phyloP scores from a whole-genome alignment of 2,113 vertebrate genomes.

The Ceyx cyanopectus region DNA sequence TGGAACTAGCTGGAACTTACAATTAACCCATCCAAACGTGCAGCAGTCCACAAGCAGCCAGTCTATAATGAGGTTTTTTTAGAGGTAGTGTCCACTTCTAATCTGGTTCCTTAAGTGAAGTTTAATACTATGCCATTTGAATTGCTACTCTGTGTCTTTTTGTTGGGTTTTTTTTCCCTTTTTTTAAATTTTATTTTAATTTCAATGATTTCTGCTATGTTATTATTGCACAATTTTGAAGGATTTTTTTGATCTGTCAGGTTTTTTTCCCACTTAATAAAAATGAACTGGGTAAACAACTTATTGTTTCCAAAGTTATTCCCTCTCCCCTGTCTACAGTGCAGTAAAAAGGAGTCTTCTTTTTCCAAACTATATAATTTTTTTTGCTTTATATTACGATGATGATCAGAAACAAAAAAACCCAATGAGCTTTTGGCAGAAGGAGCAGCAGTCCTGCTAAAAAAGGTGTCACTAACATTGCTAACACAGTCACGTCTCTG shows the following conservation, averaged over 20 bases:
- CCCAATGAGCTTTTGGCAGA: not conserved
- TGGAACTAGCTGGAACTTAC: not conserved
- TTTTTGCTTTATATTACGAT: not conserved
- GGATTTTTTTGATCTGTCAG: conserved; percentile 72
- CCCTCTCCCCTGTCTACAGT: not conserved
- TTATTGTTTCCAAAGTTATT: conserved; percentile 7
- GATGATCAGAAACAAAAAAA: not conserved
- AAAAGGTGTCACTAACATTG: not conserved
- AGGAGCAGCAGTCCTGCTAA: not conserved
- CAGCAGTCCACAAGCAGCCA: conserved; percentile 1
- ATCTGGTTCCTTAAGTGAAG: conserved; percentile 47
- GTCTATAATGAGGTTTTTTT: not conserved
- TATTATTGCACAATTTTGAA: conserved; percentile 76
- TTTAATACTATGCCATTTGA: conserved; percentile 55
- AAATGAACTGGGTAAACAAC: conserved; percentile 66
- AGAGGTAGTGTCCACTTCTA: conserved; percentile 37
- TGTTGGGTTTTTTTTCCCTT: not conserved
- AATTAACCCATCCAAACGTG: not conserved
- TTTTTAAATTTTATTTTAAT: not conserved
- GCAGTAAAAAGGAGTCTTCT: not conserved
- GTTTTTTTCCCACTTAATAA: conserved; percentile 67
- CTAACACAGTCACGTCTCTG: not conserved
- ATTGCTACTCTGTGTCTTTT: conserved; percentile 27
- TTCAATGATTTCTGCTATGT: conserved; percentile 66
- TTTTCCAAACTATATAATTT: not conserved